Evolutionary conservation across 2,113 vertebrate genomes (phyloP), one percentile per base, ranked within the genome.

Genomic region (Solea senegalensis): DNA sequence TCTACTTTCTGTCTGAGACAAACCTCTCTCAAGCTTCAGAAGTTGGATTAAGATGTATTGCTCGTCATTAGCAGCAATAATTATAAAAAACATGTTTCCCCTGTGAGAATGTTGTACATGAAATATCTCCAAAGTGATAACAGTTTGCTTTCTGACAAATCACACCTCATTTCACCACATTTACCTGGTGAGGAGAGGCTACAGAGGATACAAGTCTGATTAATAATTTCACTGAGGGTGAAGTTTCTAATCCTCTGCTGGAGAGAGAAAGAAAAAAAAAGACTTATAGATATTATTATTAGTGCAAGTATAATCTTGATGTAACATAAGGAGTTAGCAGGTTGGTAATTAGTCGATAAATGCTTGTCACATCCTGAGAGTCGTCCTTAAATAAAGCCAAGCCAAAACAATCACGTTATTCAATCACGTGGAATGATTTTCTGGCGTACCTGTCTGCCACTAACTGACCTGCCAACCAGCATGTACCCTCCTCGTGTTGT

Each of bases 61-160:
- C 78, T 70, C 43, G 66, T 54, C 81, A 81, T 79, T 79, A 80
- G 65, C 75, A 56, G 48, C 58, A 65, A 65, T 81, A 74, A 77
- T 81, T 74, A 74, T 9, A 64, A 79, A 62, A 65, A 62, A 69
- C 74, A 62, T 43, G 0, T 72, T 67, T 52, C 43, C 55, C 82
- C 74, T 5, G 52, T 70, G 80, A 67, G 70, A 57, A 60, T 69
- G 68, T 67, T 73, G 76, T 64, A 75, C 61, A 75, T 61, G 12
- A 78, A 75, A 71, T 57, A 39, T 53, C 55, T 75, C 62, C 39
- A 11, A 74, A 21, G 21, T 21, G 21, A 21, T 21, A 21, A 75
- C 50, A 44, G 41, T 63, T 61, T 4, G 3, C 70, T 46, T 60
- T 75, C 51, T 5, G 2, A 34, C 51, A 27, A 66, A 62, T 34